Conservation (phyloP, 2,113 vertebrate species). For the Stegastes partitus region DNA sequence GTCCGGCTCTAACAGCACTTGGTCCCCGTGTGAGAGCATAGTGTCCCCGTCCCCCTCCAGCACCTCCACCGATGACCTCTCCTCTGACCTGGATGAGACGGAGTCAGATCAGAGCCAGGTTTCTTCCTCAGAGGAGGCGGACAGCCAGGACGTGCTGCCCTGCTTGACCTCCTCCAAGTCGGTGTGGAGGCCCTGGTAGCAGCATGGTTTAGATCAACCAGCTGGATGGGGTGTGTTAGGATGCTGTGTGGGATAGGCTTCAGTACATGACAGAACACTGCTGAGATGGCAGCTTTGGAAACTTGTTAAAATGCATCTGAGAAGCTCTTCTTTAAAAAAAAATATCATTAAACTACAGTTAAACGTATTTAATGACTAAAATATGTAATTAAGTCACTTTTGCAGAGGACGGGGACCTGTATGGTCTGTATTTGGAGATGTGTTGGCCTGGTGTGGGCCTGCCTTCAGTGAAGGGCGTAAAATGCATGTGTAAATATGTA, state of each 20-base stretch:
- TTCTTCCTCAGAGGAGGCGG: slow-evolving; percentile 79
- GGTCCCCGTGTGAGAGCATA: slow-evolving; percentile 52
- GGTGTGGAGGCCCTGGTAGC: slow-evolving; percentile 96
- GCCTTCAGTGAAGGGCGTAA: slow-evolving; percentile 80
- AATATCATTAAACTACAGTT: slow-evolving; percentile 30
- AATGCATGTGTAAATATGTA: slow-evolving; percentile 75
- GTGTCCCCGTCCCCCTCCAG: slow-evolving; percentile 76
- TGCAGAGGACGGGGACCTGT: slow-evolving; percentile 35
- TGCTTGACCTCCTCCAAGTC: slow-evolving; percentile 78
- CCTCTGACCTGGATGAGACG: slow-evolving; percentile 90
- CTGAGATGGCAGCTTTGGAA: slow-evolving; percentile 25
- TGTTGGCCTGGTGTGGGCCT: slow-evolving; percentile 6
- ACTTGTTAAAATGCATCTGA: slow-evolving; percentile 38
- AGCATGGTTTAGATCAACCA: slow-evolving; percentile 1
- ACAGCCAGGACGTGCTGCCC: slow-evolving; percentile 73
- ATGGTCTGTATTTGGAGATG: slow-evolving; percentile 34
- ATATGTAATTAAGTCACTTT: slow-evolving; percentile 48
- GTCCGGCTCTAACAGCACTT: slow-evolving; percentile 45
- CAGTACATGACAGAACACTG: slow-evolving; percentile 19
- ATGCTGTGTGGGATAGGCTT: slow-evolving; percentile 33
- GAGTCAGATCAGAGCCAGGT: slow-evolving; percentile 86
- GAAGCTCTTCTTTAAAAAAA: slow-evolving; percentile 63
- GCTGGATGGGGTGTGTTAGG: slow-evolving; percentile 35
- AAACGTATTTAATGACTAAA: slow-evolving; percentile 63
- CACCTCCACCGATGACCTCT: slow-evolving; percentile 84